Percentiles rank a stretch among this genome's conserved stretches.
These are phyloP conservation scores for Pyrrhura leucotis DNA, from an alignment of 2,797 vertebrate species.

Conservation along the genomic window DNA sequence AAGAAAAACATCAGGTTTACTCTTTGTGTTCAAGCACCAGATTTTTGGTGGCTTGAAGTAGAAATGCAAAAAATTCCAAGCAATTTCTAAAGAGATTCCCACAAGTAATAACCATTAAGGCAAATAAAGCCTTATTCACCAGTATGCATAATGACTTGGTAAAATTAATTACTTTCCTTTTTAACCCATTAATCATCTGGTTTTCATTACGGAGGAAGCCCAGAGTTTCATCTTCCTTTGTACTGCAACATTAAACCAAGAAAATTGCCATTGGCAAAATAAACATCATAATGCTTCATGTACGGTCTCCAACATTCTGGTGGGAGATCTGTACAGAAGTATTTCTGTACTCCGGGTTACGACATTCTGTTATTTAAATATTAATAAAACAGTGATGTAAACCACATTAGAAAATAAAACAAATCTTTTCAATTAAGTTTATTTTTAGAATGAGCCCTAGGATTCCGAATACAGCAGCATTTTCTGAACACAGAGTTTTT, in stretches of 20 bases:
- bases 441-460: constrained; percentile 70
- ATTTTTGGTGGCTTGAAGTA: not conserved
- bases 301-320: constrained; percentile 53
- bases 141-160: not conserved
- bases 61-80: not conserved
- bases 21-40: not conserved
- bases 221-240: constrained; percentile 15
- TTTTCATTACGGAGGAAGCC: constrained; percentile 30
- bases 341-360: constrained; percentile 42
- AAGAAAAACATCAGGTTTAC: not conserved
- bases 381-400: constrained; percentile 70
- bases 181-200: constrained; percentile 42
- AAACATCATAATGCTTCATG: constrained; percentile 30
- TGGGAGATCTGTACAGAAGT: constrained; percentile 55
- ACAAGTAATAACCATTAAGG: not conserved
- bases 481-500: constrained; percentile 59
- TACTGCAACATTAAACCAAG: constrained; percentile 37
- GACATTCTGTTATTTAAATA: constrained; percentile 65
- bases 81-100: not conserved
- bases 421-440: constrained; percentile 68
- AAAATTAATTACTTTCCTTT: constrained; percentile 52
- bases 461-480: constrained; percentile 57
- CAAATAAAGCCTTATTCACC: not conserved
- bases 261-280: constrained; percentile 47
- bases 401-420: constrained; percentile 67